Percentiles rank a stretch among this genome's conserved stretches.
These are phyloP conservation scores for Penaeus vannamei DNA, from an alignment of 1,140 invertebrate species.

Conservation along the genomic window DNA sequence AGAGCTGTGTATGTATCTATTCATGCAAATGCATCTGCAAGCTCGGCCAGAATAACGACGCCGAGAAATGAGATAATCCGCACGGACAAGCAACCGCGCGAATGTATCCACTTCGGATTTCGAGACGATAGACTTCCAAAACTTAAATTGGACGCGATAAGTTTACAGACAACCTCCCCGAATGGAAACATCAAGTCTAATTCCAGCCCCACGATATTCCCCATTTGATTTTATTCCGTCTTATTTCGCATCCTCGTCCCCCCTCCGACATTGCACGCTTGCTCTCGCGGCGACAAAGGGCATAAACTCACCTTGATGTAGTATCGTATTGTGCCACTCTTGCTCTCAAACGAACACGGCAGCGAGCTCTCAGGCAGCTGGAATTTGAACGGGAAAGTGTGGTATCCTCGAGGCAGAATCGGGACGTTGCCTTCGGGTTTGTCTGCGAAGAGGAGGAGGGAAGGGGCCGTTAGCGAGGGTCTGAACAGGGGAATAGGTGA, in stretches of 20 bases:
- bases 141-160: too few relatives aligned
- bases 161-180: too few relatives aligned
- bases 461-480: too few relatives aligned
- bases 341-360: conserved; percentile 87
- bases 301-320: conserved; percentile 78
- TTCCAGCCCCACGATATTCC: background rate
- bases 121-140: too few relatives aligned
- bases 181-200: too few relatives aligned
- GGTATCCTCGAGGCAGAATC: conserved; percentile 83
- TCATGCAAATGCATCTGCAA: too few relatives aligned
- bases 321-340: conserved; percentile 84
- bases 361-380: conserved; percentile 84
- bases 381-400: conserved; percentile 85
- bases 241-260: background rate
- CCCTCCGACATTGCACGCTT: too few relatives aligned
- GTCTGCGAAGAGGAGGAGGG: conserved; percentile 72
- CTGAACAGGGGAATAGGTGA: too few relatives aligned
- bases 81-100: too few relatives aligned
- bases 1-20: background rate
- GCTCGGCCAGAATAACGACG: too few relatives aligned
- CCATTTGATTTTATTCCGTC: background rate
- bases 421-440: conserved; percentile 80
- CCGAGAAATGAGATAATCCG: too few relatives aligned
- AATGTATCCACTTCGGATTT: too few relatives aligned
- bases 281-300: background rate